Evolutionary conservation across 2,888 invertebrate species (phyloP).

Genomic region (Drosophila rellima): DNA sequence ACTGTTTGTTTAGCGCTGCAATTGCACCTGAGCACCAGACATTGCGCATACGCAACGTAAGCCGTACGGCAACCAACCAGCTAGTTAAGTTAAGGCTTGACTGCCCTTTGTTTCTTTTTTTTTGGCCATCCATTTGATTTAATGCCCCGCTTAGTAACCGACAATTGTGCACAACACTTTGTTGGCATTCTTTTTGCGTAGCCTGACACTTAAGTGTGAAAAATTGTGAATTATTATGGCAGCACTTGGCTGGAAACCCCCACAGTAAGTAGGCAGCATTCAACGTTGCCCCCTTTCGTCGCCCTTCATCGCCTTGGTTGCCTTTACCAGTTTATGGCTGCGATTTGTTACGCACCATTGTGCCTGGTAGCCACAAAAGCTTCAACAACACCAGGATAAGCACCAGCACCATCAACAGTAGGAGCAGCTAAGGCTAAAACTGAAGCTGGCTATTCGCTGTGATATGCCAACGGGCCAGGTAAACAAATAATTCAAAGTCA

Average conservation of each 20-base stretch:
- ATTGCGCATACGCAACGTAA: constrained; percentile 65
- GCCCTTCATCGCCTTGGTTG: constrained; percentile 36
- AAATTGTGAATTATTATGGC: constrained; percentile 82
- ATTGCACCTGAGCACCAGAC: constrained; percentile 51
- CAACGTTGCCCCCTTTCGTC: no score
- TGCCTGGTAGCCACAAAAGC: constrained; percentile 67
- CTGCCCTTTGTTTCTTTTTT: constrained; percentile 31
- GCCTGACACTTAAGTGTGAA: constrained; percentile 81
- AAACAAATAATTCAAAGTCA: constrained; percentile 81
- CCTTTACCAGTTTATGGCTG: constrained; percentile 71
- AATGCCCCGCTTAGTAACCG: constrained; percentile 74
- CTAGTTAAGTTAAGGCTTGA: no score
- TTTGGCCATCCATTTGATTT: constrained; percentile 66
- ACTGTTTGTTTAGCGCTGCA: constrained; percentile 28
- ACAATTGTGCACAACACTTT: constrained; percentile 71
- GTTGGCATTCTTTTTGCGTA: constrained; percentile 58
- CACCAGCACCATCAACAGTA: constrained; percentile 11
- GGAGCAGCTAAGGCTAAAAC: not conserved
- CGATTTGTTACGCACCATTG: constrained; percentile 81
- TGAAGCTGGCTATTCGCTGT: constrained; percentile 19
- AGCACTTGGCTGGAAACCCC: constrained; percentile 36
- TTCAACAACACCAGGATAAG: constrained; percentile 32
- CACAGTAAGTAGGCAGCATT: constrained; percentile 37
- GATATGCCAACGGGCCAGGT: constrained; percentile 49
- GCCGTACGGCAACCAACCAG: constrained; percentile 1